A percentile compares a stretch with the other conserved stretches of the same genome.
Evolutionary conservation across 2,113 vertebrate species (phyloP).

Genomic region (Cyprinus carpio): DNA sequence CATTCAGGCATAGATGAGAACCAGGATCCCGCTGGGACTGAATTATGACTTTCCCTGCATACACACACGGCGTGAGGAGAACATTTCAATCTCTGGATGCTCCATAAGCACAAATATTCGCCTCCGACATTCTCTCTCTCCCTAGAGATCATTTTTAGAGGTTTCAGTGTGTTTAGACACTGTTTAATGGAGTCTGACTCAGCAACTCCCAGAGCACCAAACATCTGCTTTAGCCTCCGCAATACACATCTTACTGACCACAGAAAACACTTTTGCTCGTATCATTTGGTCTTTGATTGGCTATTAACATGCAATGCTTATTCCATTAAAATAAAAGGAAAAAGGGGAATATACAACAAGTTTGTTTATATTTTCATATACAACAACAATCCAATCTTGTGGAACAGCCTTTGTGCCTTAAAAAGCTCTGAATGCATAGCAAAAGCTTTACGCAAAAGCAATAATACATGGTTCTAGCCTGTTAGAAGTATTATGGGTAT

Average conservation of each 20-base stretch:
- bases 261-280: not conserved
- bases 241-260: slow-evolving; percentile 26
- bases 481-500: not conserved
- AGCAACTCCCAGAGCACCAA: slow-evolving; percentile 41
- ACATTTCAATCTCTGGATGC: slow-evolving; percentile 24
- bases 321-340: not conserved
- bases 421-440: not conserved
- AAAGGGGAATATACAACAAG: too few relatives aligned
- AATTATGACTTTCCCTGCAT: slow-evolving; percentile 33
- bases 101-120: not conserved
- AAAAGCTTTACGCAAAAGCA: not conserved
- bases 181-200: slow-evolving; percentile 54
- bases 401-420: not conserved
- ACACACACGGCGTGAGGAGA: slow-evolving; percentile 5
- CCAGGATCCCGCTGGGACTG: slow-evolving; percentile 34
- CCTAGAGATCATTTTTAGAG: slow-evolving; percentile 33
- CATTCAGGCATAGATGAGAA: slow-evolving; percentile 42
- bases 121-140: not conserved
- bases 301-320: not conserved
- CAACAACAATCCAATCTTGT: not conserved
- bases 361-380: not conserved
- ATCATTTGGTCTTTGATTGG: not conserved
- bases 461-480: not conserved
- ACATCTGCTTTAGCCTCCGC: slow-evolving; percentile 41
- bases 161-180: slow-evolving; percentile 46